Evolutionary conservation across 2,888 invertebrate genomes (phyloP), one percentile per base, ranked within the genome.

Genomic region (Agrochola circellaris): DNA sequence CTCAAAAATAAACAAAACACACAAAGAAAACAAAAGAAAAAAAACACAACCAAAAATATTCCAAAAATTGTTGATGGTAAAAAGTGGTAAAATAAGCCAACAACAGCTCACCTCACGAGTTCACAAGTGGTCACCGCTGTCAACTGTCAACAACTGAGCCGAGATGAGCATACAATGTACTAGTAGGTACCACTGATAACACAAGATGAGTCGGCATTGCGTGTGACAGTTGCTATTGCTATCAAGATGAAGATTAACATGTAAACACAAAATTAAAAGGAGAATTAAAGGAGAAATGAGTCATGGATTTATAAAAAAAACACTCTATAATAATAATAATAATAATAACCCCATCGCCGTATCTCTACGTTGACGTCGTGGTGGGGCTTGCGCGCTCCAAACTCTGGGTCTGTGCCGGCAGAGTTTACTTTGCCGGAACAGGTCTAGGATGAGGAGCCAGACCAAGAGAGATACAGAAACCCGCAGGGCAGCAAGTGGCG

Each of bases 121-220:
- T 69, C 51, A 77, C 82, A 26, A 45, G 82, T 82, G 66, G 69
- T 62, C 73, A 74, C 61, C 76, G 62, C 72, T 58, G 73, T 56
- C 66, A 70, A 84, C 79, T 73, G 76, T 85, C 62, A 72, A 77
- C 81, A 70, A 79, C 82, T 79, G 79, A 71, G 42, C 8, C 42
- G 38, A 80, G 87, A 82, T 77, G 74, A 69, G 68, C 45, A 60
- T 23, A 68, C 70, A 64, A 48, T 68, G 76, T 67, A 69, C 72
- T 9, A 58, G 38, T 23, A 54, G 26, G 17, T 61, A 23, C n/a
- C 45, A 42, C 66, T 86, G 88, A 87, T 88, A 88, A 84, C 88
- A 15, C 4, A 23, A 84, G 83, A 80, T 71, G 74, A 56, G 73
- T 8, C 11, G 17, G 5, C 72, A 78, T 82, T 76, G 26, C 71